These are phyloP conservation scores for Crenuchus spilurus DNA, from an alignment of 2,797 vertebrate species.

Conservation along the genomic window DNA sequence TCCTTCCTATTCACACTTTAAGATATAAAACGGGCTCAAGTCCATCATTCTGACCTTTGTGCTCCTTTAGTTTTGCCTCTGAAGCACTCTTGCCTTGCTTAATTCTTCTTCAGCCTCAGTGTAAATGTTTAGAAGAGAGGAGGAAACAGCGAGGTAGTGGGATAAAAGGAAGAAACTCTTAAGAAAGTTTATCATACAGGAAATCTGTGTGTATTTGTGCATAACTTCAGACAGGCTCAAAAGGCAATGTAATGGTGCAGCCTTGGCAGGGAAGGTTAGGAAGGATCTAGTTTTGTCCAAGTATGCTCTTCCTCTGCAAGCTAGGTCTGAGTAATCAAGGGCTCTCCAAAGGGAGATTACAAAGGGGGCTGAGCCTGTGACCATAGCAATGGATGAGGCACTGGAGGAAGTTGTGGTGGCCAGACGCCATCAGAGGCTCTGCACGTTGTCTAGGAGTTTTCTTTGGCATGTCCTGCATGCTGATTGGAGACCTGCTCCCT, in stretches of 20 bases:
- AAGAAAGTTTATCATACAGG: too few species aligned
- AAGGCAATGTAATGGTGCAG: slow-evolving; percentile 64
- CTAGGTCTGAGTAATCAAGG: slow-evolving; percentile 60
- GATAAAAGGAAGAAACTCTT: not conserved
- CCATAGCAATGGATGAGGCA: slow-evolving; percentile 80
- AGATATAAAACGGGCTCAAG: too few species aligned
- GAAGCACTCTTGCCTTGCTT: not conserved
- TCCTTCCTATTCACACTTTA: too few species aligned
- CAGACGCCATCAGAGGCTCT: slow-evolving; percentile 75
- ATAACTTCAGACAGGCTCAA: slow-evolving; percentile 65
- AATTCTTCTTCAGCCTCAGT: slow-evolving; percentile 5
- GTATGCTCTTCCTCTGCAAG: slow-evolving; percentile 15
- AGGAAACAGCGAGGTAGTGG: not conserved
- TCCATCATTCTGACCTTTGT: not conserved
- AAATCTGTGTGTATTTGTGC: slow-evolving; percentile 66
- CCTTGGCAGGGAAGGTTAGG: slow-evolving; percentile 56
- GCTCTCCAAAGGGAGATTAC: slow-evolving; percentile 62
- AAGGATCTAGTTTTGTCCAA: not conserved
- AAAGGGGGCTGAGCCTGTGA: slow-evolving; percentile 60
- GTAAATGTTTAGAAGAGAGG: slow-evolving; percentile 50
- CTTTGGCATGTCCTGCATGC: slow-evolving; percentile 80
- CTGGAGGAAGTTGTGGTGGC: slow-evolving; percentile 75
- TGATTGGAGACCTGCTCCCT: slow-evolving; percentile 69
- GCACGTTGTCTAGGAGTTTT: slow-evolving; percentile 82
- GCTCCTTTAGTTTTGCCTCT: not conserved